phyloP scores from a whole-genome alignment of 2,797 vertebrate genomes.

The Phaenicophaeus curvirostris region DNA sequence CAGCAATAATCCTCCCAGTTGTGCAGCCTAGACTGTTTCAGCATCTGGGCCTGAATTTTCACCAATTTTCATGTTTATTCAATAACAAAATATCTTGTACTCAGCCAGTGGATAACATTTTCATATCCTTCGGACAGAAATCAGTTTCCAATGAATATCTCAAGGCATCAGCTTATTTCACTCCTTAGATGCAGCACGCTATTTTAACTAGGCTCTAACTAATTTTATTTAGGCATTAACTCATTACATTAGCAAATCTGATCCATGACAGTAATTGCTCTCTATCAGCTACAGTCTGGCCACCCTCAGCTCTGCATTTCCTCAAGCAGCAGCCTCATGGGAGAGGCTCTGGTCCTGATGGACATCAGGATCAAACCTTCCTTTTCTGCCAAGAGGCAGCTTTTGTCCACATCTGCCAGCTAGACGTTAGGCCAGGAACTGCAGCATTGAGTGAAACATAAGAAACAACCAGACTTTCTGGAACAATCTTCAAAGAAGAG shows the following conservation, averaged over 20 bases:
- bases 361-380: neutral
- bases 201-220: slow-evolving; percentile 3
- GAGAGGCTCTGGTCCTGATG: neutral
- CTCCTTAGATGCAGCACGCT: neutral
- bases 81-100: neutral
- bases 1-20: neutral
- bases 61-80: neutral
- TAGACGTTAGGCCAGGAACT: neutral
- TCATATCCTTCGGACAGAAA: neutral
- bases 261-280: slow-evolving; percentile 36
- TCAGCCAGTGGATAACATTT: neutral
- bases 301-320: neutral
- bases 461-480: neutral
- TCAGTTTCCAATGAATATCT: neutral
- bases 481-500: neutral
- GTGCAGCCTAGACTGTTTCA: neutral
- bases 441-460: neutral
- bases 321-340: neutral
- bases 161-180: neutral
- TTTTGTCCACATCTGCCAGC: neutral
- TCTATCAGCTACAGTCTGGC: slow-evolving; percentile 9
- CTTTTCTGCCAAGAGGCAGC: neutral
- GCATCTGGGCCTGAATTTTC: neutral
- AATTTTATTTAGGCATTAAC: slow-evolving; percentile 33
- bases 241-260: slow-evolving; percentile 5